phyloP scores from a whole-genome alignment of 2,797 vertebrate genomes.

The Gymnoscopelus microlampas region DNA sequence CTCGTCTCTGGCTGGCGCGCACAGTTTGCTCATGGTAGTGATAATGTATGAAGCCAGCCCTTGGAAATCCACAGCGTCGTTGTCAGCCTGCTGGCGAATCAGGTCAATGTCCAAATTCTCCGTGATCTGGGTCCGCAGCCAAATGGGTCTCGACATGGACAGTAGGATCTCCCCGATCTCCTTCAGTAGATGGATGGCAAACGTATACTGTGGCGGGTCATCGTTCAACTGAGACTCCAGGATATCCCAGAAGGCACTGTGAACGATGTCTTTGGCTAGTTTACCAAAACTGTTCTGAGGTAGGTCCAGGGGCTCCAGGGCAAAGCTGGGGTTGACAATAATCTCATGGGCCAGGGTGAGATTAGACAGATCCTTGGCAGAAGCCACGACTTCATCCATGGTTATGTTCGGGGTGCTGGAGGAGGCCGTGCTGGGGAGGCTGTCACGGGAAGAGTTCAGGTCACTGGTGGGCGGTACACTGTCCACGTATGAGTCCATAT shows the following conservation, averaged over 20 bases:
- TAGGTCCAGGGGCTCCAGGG: constrained; percentile 78
- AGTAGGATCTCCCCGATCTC: constrained; percentile 94
- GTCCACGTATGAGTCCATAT: constrained; percentile 87
- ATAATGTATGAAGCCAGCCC: constrained; percentile 90
- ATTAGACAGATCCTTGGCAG: constrained; percentile 86
- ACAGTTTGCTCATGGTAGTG: constrained; percentile 91
- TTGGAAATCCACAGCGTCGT: constrained; percentile 89
- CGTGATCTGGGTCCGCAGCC: constrained; percentile 91
- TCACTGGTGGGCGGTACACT: constrained; percentile 87
- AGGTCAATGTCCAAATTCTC: constrained; percentile 93
- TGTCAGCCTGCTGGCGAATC: constrained; percentile 92
- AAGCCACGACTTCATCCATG: constrained; percentile 90
- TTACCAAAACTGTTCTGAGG: constrained; percentile 88
- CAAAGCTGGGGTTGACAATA: constrained; percentile 86
- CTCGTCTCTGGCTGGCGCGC: constrained; percentile 88
- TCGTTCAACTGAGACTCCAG: constrained; percentile 89
- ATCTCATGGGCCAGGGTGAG: constrained; percentile 92
- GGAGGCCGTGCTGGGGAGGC: constrained; percentile 90
- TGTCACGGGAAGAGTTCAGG: constrained; percentile 86
- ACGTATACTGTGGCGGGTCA: constrained; percentile 89
- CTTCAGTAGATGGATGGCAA: constrained; percentile 91
- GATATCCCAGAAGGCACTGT: constrained; percentile 93
- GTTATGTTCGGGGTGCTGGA: constrained; percentile 90
- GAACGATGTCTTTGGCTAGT: constrained; percentile 86
- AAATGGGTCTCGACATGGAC: constrained; percentile 90